Conservation (phyloP, 1,140 invertebrate species). For the Periplaneta americana region DNA sequence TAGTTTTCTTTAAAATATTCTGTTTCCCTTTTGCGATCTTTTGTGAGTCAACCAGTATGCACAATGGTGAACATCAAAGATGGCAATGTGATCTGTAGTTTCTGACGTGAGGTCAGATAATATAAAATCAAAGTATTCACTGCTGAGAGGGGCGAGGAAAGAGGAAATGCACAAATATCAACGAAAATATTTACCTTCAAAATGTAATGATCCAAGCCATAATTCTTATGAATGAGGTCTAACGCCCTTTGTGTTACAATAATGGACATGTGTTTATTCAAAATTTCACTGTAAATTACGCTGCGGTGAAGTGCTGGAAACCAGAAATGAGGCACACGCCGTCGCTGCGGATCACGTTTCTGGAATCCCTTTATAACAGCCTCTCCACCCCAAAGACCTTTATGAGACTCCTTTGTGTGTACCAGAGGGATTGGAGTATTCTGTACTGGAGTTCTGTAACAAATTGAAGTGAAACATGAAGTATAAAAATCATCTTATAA, state of each 20-base stretch:
- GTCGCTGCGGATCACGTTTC: slow-evolving; percentile 51
- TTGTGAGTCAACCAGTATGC: too few species aligned
- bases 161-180: background rate
- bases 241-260: slow-evolving; percentile 77
- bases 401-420: slow-evolving; percentile 72
- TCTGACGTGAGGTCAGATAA: too few species aligned
- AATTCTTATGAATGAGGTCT: slow-evolving; percentile 78
- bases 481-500: slow-evolving; percentile 22
- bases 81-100: too few species aligned
- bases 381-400: slow-evolving; percentile 95
- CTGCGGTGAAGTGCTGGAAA: slow-evolving; percentile 69
- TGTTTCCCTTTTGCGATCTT: too few species aligned
- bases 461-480: slow-evolving; percentile 13
- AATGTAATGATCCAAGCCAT: slow-evolving; percentile 94
- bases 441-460: slow-evolving; percentile 56
- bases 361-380: slow-evolving; percentile 86
- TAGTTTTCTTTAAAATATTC: too few species aligned
- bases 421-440: slow-evolving; percentile 73
- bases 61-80: too few species aligned
- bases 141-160: too few species aligned
- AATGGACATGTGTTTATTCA: slow-evolving; percentile 79
- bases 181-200: slow-evolving; percentile 56
- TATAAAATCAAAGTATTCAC: too few species aligned
- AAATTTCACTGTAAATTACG: slow-evolving; percentile 90
- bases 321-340: slow-evolving; percentile 78